Evolutionary conservation across 2,888 invertebrate species (phyloP).

Genomic region (Drosophila pseudotakahashii): DNA sequence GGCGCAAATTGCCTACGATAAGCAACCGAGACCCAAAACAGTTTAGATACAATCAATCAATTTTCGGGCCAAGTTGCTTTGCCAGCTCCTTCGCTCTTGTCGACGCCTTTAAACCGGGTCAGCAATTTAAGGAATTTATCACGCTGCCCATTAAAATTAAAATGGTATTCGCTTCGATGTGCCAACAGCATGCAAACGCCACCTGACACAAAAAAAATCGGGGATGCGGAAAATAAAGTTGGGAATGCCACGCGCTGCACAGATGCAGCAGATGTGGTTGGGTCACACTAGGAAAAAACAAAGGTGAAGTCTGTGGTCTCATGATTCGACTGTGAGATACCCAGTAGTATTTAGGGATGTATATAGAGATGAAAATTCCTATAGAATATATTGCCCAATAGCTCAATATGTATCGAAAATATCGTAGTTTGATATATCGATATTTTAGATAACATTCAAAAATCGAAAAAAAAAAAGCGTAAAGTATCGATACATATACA

Average conservation of each 20-base stretch:
- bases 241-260: conserved; percentile 12
- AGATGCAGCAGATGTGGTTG: conserved; percentile 8
- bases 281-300: neutral
- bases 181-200: conserved; percentile 24
- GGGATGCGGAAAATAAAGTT: conserved; percentile 17
- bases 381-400: no score
- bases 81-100: neutral
- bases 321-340: neutral
- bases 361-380: no score
- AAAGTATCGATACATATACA: no score
- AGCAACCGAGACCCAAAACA: conserved; percentile 12
- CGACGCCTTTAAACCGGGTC: neutral
- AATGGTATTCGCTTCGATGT: neutral
- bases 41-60: conserved; percentile 36
- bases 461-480: no score
- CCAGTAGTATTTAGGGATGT: neutral
- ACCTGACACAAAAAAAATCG: conserved; percentile 3
- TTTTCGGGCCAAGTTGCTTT: conserved; percentile 1
- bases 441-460: no score
- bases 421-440: no score
- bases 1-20: conserved; percentile 30
- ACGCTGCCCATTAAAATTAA: conserved; percentile 11
- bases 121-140: conserved; percentile 16
- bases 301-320: neutral
- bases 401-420: no score